Percentiles rank a stretch among this genome's conserved stretches.
Evolutionary conservation across 2,113 vertebrate species (phyloP).

Genomic region (Calidris pygmaea): DNA sequence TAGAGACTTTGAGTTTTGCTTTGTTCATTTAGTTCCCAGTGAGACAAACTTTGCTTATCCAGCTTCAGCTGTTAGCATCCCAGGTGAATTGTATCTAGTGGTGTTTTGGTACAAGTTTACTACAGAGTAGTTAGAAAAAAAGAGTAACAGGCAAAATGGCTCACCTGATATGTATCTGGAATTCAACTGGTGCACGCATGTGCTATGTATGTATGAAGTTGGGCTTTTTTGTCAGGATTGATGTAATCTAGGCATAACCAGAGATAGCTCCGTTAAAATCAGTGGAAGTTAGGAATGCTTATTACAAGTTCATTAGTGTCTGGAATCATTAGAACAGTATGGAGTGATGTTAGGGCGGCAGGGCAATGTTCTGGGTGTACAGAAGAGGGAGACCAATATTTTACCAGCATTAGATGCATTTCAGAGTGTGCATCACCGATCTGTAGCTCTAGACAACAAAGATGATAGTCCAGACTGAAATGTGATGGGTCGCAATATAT

Average conservation of each 20-base stretch:
- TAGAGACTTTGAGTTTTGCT: not conserved
- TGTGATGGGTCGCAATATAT: not conserved
- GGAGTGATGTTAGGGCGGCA: not conserved
- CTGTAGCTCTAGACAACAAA: not conserved
- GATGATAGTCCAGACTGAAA: not conserved
- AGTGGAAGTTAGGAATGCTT: not conserved
- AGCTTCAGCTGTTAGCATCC: not conserved
- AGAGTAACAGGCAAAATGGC: not conserved
- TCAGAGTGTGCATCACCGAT: not conserved
- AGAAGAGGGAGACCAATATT: not conserved
- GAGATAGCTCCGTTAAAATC: not conserved
- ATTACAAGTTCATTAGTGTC: not conserved
- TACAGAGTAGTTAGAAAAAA: not conserved
- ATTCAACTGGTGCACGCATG: accelerated
- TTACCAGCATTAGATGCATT: not conserved
- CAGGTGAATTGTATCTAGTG: not conserved
- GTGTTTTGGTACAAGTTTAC: not conserved
- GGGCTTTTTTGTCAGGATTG: not conserved
- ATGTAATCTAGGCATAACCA: not conserved
- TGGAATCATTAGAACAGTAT: not conserved
- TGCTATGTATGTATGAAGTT: not conserved
- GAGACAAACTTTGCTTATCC: not conserved
- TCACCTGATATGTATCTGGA: not conserved
- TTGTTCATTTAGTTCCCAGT: not conserved
- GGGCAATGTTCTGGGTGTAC: not conserved